A percentile compares a stretch with the other conserved stretches of the same genome.
Evolutionary conservation across 2,797 vertebrate genomes (phyloP).

Genomic region (Lagocephalus sceleratus): DNA sequence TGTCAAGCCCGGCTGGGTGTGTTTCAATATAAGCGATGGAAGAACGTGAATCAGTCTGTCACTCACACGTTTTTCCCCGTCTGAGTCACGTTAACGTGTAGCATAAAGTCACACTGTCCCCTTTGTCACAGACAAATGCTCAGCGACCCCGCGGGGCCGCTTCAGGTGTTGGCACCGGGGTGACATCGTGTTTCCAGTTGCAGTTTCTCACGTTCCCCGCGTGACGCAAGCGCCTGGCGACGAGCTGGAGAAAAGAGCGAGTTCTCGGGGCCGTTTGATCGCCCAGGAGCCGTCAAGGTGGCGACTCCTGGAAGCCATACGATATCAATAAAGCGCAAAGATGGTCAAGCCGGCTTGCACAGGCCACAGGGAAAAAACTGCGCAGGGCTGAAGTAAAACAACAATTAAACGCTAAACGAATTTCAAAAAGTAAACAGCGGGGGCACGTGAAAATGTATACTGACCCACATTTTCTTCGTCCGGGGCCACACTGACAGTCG

Average conservation of each 20-base stretch:
- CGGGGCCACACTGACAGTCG: conserved; percentile 1
- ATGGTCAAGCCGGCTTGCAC: too few relatives aligned
- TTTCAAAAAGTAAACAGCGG: not conserved
- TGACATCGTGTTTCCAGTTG: conserved; percentile 16
- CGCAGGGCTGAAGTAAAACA: not conserved
- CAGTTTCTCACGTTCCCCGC: conserved; percentile 3
- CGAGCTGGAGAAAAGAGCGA: too few relatives aligned
- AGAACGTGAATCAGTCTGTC: not conserved
- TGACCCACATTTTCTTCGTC: conserved; percentile 1
- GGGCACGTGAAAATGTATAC: not conserved
- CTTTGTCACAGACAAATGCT: conserved; percentile 8
- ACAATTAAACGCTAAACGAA: not conserved
- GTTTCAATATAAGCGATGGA: conserved; percentile 12
- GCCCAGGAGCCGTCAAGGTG: too few relatives aligned
- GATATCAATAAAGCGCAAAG: too few relatives aligned
- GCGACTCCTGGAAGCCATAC: not conserved
- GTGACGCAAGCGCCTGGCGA: not conserved
- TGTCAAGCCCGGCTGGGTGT: conserved; percentile 9
- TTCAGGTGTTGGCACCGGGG: conserved; percentile 7
- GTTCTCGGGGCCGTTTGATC: too few relatives aligned
- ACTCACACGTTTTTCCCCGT: conserved; percentile 8
- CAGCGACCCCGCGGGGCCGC: conserved; percentile 3
- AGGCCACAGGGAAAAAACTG: too few relatives aligned
- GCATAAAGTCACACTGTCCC: conserved; percentile 8
- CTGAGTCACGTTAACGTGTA: not conserved